These are phyloP conservation scores for Aphidius gifuensis DNA, from an alignment of 1,140 invertebrate genomes.

Conservation along the genomic window DNA sequence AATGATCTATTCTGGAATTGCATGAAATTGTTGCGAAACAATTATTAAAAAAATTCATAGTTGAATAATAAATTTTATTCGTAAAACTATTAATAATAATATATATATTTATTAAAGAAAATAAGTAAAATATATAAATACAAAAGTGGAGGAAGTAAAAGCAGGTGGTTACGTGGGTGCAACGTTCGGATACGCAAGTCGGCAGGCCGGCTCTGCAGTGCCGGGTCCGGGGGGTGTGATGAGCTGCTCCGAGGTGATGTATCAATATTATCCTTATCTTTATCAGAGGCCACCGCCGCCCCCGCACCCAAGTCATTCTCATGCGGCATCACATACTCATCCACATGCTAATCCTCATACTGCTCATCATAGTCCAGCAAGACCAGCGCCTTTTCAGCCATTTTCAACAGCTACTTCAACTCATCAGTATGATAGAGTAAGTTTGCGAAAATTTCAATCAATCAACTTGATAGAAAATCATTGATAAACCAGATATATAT, in stretches of 20 bases:
- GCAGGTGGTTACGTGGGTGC: conserved; percentile 38
- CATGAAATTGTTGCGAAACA: background rate
- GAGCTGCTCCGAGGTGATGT: conserved; percentile 64
- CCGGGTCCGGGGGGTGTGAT: conserved; percentile 56
- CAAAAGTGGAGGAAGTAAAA: conserved; percentile 42
- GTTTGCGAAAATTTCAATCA: conserved; percentile 27
- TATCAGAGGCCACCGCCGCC: conserved; percentile 58
- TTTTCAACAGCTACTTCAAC: conserved; percentile 49
- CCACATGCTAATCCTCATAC: conserved; percentile 46
- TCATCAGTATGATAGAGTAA: conserved; percentile 59
- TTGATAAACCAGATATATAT: too few species aligned
- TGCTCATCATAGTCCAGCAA: conserved; percentile 52
- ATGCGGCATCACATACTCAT: conserved; percentile 47
- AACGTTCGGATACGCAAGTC: conserved; percentile 53
- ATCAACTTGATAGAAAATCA: background rate
- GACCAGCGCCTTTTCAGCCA: conserved; percentile 53
- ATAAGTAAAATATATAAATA: conserved; percentile 5
- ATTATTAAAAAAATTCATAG: background rate
- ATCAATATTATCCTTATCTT: conserved; percentile 63
- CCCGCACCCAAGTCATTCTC: conserved; percentile 48
- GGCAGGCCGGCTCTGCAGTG: conserved; percentile 53
- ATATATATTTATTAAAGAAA: too few species aligned
- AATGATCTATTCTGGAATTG: background rate
- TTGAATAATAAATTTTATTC: background rate
- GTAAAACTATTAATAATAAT: background rate